Evolutionary conservation across 2,797 vertebrate genomes (phyloP), one percentile per base, ranked within the genome.

Genomic region (Arnoldichthys spilopterus): DNA sequence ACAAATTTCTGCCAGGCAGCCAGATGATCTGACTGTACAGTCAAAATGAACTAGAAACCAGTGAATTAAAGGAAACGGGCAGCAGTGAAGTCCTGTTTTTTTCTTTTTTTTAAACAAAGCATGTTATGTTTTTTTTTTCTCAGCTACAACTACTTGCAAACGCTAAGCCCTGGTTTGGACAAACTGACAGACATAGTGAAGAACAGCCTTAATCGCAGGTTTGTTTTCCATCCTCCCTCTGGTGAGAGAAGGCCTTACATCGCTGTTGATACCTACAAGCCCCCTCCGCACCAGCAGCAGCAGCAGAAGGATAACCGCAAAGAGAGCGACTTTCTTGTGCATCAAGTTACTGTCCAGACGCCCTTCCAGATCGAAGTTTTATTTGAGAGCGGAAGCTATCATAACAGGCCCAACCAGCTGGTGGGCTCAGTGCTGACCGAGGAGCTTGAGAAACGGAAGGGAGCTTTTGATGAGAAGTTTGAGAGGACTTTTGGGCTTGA

Each of bases 101-200:
- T 66, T 71, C 58, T 2, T 72, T 85, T 53, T 51, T 79, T 66
- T 71, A 62, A 71, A 75, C 45, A 40, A 68, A 30, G 26, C 12
- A 26, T 72, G 47, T 24, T 72, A 7, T 72, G 20, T 6, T 76
- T 20, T 84, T 81, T 53, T 82, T 49, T 85, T 90, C 86, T 3
- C 90, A 98, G 98, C 86, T 99, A 96, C 86, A 96, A 97, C 86
- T 89, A 94, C 86, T 92, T 99, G 83, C 93, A 95, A 62, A 93
- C 95, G 0, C 82, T 83, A 13, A 93, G 93, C 67, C 94, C 94
- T 0, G 96, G 97, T 51, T 91, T 99, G 89, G 95, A 97, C 56
- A 94, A 89, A 83, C 91, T 98, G 87, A 96, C 94, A 0, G 95
- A 98, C 3, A 92, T 95, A 58, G 97, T 97, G 69, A 94, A 91